Base-by-base conservation (phyloP, 2,888 invertebrate species). In the Scaptomyza caliginosa region DNA sequence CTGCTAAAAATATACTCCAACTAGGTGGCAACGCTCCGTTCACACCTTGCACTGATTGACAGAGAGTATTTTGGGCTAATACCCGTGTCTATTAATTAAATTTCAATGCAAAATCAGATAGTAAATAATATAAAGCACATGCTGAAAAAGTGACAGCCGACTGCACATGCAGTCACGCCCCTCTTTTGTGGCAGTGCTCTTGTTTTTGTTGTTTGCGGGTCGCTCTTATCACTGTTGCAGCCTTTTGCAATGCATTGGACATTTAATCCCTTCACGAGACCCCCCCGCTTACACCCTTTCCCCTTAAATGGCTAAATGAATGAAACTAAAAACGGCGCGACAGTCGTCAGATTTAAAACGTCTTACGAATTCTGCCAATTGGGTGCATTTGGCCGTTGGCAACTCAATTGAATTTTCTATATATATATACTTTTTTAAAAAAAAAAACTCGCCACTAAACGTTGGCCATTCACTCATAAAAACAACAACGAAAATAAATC, bases 401-500 rank as follows among this genome's bases (percentile, higher is more conserved):
- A 62, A 59, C 57, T 63, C 49, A 66, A 69, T 66, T 60, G 28
- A 23, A 64, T 40, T 63, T 23, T 40, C 13, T n/a, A 39, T 21
- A 13, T 5, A 13, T 23, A 10, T 5, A n/a, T 19, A 4, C 17
- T 10, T 8, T 4, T 36, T 16, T 21, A 28, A 17, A 19, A 10
- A 2, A 13, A 38, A 21, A 16, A 10, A 8, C 11, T 67, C 28
- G 24, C 23, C 23, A 40, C 39, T 74, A 56, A 59, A 39, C 55
- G 64, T 50, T 68, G 24, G 38, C 55, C 45, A 52, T 59, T 71
- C 26, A 38, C 16, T 5, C 40, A 48, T 24, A 30, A 28, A 48
- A 52, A 45, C 48, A 28, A 45, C 36, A 51, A 57, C 24, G 49
- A 32, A 67, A 66, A 67, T 64, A 49, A 70, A 43, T 62, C 66